These are phyloP conservation scores for Catostomus latipinnis DNA, from an alignment of 2,797 vertebrate genomes.

Conservation along the genomic window DNA sequence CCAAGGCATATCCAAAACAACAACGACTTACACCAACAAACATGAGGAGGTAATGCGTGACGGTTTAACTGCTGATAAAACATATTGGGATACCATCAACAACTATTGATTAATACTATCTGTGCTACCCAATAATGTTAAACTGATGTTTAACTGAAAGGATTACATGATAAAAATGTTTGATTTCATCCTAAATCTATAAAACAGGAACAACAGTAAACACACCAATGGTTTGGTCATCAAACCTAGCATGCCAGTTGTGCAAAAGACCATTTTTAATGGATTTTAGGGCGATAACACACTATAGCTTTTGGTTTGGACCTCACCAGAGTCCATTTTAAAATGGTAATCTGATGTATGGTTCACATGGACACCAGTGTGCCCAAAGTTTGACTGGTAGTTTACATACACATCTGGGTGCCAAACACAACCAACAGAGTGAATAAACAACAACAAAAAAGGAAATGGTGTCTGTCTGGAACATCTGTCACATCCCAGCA, in stretches of 20 bases:
- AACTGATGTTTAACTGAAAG: background rate
- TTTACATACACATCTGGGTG: conserved; percentile 4
- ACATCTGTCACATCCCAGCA: conserved; percentile 61
- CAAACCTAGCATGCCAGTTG: too few relatives aligned
- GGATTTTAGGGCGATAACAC: too few relatives aligned
- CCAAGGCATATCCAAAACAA: background rate
- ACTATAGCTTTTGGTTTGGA: too few relatives aligned
- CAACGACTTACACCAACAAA: background rate
- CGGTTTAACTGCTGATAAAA: background rate
- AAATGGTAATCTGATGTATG: too few relatives aligned
- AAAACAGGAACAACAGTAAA: too few relatives aligned
- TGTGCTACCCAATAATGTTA: background rate
- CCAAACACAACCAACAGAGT: conserved; percentile 40
- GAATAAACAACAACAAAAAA: conserved; percentile 29
- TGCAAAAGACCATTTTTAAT: too few relatives aligned
- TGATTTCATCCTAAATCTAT: too few relatives aligned
- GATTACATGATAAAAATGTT: background rate
- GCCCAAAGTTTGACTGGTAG: too few relatives aligned
- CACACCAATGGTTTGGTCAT: too few relatives aligned
- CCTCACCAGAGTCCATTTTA: too few relatives aligned
- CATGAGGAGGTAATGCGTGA: conserved; percentile 8
- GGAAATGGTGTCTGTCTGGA: conserved; percentile 63
- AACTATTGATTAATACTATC: background rate
- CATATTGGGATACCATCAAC: background rate
- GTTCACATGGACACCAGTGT: too few relatives aligned